These are phyloP conservation scores for Sapajus apella DNA, from an alignment of 2,113 vertebrate species.

Conservation along the genomic window DNA sequence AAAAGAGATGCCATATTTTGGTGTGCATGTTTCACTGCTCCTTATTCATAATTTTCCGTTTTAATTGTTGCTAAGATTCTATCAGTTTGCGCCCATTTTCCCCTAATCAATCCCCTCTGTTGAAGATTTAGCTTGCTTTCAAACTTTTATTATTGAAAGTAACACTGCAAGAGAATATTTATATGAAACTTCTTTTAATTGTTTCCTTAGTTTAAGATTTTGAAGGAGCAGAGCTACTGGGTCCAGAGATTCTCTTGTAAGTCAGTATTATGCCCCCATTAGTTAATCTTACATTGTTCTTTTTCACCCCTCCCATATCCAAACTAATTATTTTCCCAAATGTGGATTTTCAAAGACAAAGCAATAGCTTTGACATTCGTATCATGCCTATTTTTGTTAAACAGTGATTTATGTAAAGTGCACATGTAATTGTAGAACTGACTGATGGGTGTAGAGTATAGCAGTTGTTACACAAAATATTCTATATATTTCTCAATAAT, in stretches of 20 bases:
- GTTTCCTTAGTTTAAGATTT: neutral
- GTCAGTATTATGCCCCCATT: neutral
- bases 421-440: neutral
- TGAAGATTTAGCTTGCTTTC: neutral
- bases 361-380: neutral
- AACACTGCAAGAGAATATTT: neutral
- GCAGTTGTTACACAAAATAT: neutral
- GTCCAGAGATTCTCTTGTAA: neutral
- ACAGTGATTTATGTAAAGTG: neutral
- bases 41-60: neutral
- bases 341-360: neutral
- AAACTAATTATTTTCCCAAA: neutral
- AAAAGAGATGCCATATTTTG: neutral
- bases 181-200: neutral
- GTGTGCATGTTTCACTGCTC: neutral
- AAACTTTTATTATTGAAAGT: neutral
- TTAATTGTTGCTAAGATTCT: neutral
- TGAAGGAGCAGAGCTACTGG: neutral
- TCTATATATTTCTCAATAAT: neutral
- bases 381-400: neutral
- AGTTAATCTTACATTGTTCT: neutral
- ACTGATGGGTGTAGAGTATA: neutral
- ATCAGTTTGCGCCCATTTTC: neutral
- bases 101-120: neutral
- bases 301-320: neutral